Percentiles rank a stretch among this genome's conserved stretches.
Evolutionary conservation across 2,888 invertebrate genomes (phyloP).

Genomic region (Parapristionchus giblindavisi): DNA sequence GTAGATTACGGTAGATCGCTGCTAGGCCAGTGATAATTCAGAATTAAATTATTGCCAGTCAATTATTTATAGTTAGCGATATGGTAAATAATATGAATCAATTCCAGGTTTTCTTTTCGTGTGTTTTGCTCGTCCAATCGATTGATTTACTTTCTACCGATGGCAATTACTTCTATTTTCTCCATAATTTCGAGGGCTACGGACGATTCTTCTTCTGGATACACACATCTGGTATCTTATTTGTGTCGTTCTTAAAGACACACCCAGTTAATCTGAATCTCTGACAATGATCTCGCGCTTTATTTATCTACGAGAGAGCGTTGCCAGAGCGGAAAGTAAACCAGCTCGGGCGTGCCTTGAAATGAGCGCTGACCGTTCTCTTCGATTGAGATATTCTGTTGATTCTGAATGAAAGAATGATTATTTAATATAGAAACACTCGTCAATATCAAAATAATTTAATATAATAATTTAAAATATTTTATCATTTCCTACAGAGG

Average conservation of each 20-base stretch:
- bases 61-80: background rate
- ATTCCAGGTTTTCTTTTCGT: constrained; percentile 21
- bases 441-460: too few relatives aligned
- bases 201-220: background rate
- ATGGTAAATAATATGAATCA: too few relatives aligned
- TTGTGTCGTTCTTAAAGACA: background rate
- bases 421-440: too few relatives aligned
- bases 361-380: background rate
- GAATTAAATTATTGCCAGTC: too few relatives aligned
- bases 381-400: background rate
- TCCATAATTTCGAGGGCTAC: constrained; percentile 11
- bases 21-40: too few relatives aligned
- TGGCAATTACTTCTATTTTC: constrained; percentile 16
- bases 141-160: constrained; percentile 2
- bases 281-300: too few relatives aligned
- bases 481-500: too few relatives aligned
- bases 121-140: background rate
- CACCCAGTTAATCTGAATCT: background rate
- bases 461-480: too few relatives aligned
- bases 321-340: background rate
- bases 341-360: background rate
- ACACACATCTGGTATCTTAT: background rate
- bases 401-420: background rate
- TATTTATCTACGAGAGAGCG: too few relatives aligned
- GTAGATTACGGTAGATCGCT: too few relatives aligned